phyloP scores from a whole-genome alignment of 2,888 invertebrate genomes.

The Romanomermis culicivorax region DNA sequence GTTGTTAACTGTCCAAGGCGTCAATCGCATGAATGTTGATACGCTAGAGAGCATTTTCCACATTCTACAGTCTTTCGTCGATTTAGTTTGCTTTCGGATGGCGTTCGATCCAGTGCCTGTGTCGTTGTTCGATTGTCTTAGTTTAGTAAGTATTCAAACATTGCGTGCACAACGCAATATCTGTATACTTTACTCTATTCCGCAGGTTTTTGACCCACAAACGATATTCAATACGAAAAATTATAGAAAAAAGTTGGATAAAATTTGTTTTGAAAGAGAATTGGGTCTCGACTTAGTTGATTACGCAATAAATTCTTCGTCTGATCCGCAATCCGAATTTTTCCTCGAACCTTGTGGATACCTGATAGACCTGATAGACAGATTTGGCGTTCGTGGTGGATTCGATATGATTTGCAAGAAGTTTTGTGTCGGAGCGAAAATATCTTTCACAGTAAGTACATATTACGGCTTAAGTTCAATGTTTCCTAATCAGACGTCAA shows the following conservation, averaged over 20 bases:
- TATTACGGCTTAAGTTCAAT: too few relatives aligned
- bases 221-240: constrained; percentile 34
- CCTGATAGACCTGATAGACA: constrained; percentile 33
- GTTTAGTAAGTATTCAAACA: constrained; percentile 17
- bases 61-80: constrained; percentile 33
- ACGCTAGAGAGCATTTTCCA: constrained; percentile 35
- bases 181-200: too few relatives aligned
- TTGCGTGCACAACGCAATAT: too few relatives aligned
- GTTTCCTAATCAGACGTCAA: too few relatives aligned
- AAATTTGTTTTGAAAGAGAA: constrained; percentile 26
- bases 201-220: constrained; percentile 33
- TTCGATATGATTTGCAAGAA: constrained; percentile 28
- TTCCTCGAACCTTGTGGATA: constrained; percentile 28
- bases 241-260: constrained; percentile 19
- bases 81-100: constrained; percentile 31
- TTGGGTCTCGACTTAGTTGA: constrained; percentile 19
- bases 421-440: too few relatives aligned
- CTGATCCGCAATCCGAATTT: constrained; percentile 12
- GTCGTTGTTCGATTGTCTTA: constrained; percentile 28
- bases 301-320: constrained; percentile 20
- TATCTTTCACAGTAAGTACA: too few relatives aligned
- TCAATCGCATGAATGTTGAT: constrained; percentile 33
- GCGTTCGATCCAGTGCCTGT: constrained; percentile 29
- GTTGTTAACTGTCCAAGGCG: too few relatives aligned
- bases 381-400: constrained; percentile 33